Percentiles rank a stretch among this genome's conserved stretches.
Evolutionary conservation across 2,888 invertebrate species (phyloP).

Genomic region (Charanyca ferruginea): DNA sequence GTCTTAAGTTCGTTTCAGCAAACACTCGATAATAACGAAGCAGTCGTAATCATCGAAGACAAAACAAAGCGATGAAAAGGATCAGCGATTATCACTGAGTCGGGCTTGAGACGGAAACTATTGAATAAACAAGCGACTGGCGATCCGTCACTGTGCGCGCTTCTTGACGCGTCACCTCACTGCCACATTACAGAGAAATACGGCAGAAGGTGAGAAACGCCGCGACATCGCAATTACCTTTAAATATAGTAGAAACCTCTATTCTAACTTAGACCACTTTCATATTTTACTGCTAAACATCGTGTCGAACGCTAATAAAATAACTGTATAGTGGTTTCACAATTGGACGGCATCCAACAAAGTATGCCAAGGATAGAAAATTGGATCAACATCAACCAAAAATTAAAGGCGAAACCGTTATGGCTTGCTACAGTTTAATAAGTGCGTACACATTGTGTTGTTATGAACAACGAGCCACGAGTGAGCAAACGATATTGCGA

Average conservation of each 20-base stretch:
- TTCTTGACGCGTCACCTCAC: constrained; percentile 54
- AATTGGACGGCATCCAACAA: constrained; percentile 49
- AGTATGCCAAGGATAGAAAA: constrained; percentile 40
- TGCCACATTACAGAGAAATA: constrained; percentile 18
- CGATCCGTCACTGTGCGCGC: constrained; percentile 64
- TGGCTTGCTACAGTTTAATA: constrained; percentile 59
- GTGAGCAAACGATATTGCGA: constrained; percentile 66
- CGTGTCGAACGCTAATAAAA: constrained; percentile 31
- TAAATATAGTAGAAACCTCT: background rate
- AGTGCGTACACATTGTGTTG: constrained; percentile 60
- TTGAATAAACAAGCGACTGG: constrained; percentile 73
- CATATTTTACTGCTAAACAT: constrained; percentile 28
- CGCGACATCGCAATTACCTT: background rate
- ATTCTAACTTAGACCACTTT: constrained; percentile 1
- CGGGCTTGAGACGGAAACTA: constrained; percentile 66
- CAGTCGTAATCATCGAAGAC: constrained; percentile 59
- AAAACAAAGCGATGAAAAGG: constrained; percentile 65
- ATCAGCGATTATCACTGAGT: constrained; percentile 58
- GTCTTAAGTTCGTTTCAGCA: constrained; percentile 24
- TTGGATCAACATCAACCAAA: constrained; percentile 44
- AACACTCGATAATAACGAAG: constrained; percentile 52
- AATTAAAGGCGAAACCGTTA: constrained; percentile 46
- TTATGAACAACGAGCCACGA: constrained; percentile 63
- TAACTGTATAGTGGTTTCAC: constrained; percentile 29
- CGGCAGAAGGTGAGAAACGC: constrained; percentile 41